Conservation (phyloP, 2,888 invertebrate genomes). For the Mimumesa dahlbomi region DNA sequence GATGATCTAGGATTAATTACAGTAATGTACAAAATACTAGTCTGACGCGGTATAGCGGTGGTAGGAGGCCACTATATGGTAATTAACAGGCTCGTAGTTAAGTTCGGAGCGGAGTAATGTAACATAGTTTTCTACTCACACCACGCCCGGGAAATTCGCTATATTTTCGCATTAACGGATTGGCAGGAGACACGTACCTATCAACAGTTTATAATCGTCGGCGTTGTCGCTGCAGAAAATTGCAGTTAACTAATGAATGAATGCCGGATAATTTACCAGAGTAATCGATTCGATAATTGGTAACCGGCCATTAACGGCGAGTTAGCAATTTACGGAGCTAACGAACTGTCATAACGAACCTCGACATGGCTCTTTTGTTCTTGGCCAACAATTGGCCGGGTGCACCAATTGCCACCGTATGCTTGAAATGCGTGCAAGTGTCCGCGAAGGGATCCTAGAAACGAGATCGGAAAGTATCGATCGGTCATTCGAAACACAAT, state of each 20-base stretch:
- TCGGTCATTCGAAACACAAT: too few relatives aligned
- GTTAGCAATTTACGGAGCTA: slow-evolving; percentile 62
- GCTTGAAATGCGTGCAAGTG: slow-evolving; percentile 28
- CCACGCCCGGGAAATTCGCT: slow-evolving; percentile 4
- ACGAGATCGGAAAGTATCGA: slow-evolving; percentile 45
- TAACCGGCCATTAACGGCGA: slow-evolving; percentile 61
- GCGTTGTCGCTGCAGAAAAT: slow-evolving; percentile 50
- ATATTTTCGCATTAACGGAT: slow-evolving; percentile 37
- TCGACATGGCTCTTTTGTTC: slow-evolving; percentile 57
- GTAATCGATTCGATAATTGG: slow-evolving; percentile 67
- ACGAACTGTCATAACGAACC: slow-evolving; percentile 68
- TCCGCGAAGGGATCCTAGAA: slow-evolving; percentile 21
- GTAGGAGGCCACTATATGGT: background rate
- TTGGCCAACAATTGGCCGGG: slow-evolving; percentile 53
- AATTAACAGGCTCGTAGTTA: background rate
- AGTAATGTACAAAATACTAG: slow-evolving; percentile 18
- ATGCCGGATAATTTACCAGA: slow-evolving; percentile 58
- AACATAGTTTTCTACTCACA: background rate
- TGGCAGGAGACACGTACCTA: background rate
- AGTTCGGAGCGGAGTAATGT: background rate
- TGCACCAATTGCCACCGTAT: slow-evolving; percentile 24
- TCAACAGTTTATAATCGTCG: slow-evolving; percentile 33
- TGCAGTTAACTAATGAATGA: slow-evolving; percentile 56
- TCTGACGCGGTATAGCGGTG: background rate
- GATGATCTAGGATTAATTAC: slow-evolving; percentile 1